These are phyloP conservation scores for Pampus argenteus DNA, from an alignment of 2,797 vertebrate species.

Conservation along the genomic window DNA sequence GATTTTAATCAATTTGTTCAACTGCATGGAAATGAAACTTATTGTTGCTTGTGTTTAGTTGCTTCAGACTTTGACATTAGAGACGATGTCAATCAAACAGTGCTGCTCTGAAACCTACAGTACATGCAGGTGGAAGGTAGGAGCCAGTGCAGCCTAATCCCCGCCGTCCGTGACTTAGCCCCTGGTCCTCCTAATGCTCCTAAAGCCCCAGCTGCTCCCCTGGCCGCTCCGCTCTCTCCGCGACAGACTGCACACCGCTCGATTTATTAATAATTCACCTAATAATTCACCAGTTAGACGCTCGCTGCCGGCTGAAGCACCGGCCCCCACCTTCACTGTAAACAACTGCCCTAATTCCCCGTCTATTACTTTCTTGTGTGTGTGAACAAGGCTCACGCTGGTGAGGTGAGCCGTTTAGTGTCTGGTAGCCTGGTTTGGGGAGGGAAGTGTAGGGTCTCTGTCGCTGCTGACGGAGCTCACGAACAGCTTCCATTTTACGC, in stretches of 20 bases:
- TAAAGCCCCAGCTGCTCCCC: constrained; percentile 83
- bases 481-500: constrained; percentile 67
- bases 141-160: constrained; percentile 76
- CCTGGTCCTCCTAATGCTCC: constrained; percentile 78
- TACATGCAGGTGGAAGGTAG: constrained; percentile 47
- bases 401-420: constrained; percentile 58
- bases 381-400: constrained; percentile 46
- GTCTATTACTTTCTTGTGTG: constrained; percentile 25
- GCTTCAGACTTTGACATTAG: constrained; percentile 5
- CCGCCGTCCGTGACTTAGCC: constrained; percentile 79
- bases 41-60: not conserved
- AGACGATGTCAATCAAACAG: constrained; percentile 14
- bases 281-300: constrained; percentile 67
- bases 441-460: constrained; percentile 31
- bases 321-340: constrained; percentile 47
- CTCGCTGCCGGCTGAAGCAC: constrained; percentile 53
- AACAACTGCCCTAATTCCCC: constrained; percentile 63
- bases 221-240: constrained; percentile 68
- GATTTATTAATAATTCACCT: constrained; percentile 86
- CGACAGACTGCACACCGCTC: constrained; percentile 82
- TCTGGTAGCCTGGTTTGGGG: constrained; percentile 36
- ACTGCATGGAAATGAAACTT: not conserved
- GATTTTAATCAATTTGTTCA: not conserved
- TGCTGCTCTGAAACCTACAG: constrained; percentile 33
- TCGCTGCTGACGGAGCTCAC: constrained; percentile 48